phyloP scores from a whole-genome alignment of 1,140 invertebrate species.

The Agrypnia vestita region DNA sequence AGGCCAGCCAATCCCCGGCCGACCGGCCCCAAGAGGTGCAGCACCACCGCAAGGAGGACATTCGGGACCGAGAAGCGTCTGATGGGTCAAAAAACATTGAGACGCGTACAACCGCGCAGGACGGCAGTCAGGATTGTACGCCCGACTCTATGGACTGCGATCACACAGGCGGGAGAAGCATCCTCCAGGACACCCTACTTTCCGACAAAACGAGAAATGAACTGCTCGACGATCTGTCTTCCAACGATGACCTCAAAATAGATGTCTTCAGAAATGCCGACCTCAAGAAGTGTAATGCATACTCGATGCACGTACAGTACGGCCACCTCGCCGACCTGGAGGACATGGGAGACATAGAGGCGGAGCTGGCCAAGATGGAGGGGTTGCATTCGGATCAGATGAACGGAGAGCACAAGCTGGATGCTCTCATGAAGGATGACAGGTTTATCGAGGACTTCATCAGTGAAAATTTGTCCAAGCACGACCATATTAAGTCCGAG shows the following conservation, averaged over 20 bases:
- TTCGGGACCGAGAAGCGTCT: slow-evolving; percentile 64
- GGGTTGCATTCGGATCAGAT: slow-evolving; percentile 67
- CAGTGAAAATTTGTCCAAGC: slow-evolving; percentile 67
- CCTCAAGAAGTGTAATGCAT: slow-evolving; percentile 58
- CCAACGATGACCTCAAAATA: slow-evolving; percentile 45
- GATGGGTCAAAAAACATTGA: slow-evolving; percentile 56
- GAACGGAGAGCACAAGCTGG: slow-evolving; percentile 64
- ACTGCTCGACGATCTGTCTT: slow-evolving; percentile 47
- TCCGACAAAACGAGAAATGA: slow-evolving; percentile 48
- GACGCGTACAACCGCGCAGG: slow-evolving; percentile 61
- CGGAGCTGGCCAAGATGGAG: slow-evolving; percentile 79
- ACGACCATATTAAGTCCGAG: background rate
- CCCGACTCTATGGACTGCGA: slow-evolving; percentile 64
- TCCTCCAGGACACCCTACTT: slow-evolving; percentile 42
- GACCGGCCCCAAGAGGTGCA: slow-evolving; percentile 63
- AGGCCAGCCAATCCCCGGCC: slow-evolving; percentile 77
- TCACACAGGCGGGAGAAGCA: slow-evolving; percentile 60
- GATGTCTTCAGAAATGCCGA: slow-evolving; percentile 46
- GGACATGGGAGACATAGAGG: slow-evolving; percentile 78
- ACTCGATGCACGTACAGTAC: slow-evolving; percentile 63
- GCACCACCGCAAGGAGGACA: slow-evolving; percentile 60
- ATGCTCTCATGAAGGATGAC: slow-evolving; percentile 27
- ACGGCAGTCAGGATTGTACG: slow-evolving; percentile 21
- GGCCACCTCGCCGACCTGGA: slow-evolving; percentile 65
- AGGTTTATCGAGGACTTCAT: slow-evolving; percentile 62